phyloP scores from a whole-genome alignment of 1,140 invertebrate species.

The Pectinophora gossypiella region DNA sequence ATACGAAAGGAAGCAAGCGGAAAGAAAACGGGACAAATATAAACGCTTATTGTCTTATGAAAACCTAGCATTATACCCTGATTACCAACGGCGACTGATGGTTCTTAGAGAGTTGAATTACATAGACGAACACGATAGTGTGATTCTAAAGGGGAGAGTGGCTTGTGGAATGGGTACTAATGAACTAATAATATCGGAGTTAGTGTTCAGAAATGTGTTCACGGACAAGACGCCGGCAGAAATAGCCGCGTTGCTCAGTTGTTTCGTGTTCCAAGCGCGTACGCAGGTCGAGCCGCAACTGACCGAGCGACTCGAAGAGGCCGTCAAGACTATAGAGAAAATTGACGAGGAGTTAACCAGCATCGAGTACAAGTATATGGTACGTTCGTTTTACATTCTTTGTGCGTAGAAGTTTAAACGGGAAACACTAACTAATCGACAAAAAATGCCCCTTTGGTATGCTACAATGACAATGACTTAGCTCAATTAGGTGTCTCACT shows the following conservation, averaged over 20 bases:
- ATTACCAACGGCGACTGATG: conserved; percentile 89
- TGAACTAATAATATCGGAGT: conserved; percentile 96
- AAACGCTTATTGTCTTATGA: conserved; percentile 88
- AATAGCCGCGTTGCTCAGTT: conserved; percentile 94
- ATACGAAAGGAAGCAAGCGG: conserved; percentile 83
- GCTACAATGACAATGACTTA: too few relatives aligned
- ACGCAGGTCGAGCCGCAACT: conserved; percentile 76
- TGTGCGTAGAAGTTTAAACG: too few relatives aligned
- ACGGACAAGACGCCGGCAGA: conserved; percentile 90
- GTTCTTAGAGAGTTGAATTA: conserved; percentile 89
- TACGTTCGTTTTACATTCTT: too few relatives aligned
- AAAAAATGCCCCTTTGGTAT: too few relatives aligned
- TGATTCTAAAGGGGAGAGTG: conserved; percentile 79
- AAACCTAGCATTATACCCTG: conserved; percentile 90
- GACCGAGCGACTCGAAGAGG: conserved; percentile 73
- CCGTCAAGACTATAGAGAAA: conserved; percentile 55
- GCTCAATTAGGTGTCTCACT: too few relatives aligned
- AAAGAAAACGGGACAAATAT: conserved; percentile 83
- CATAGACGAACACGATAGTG: conserved; percentile 77
- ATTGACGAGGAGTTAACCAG: conserved; percentile 58
- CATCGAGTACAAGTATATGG: conserved; percentile 65
- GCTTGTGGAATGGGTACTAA: conserved; percentile 97
- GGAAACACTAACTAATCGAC: too few relatives aligned
- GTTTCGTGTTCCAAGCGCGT: conserved; percentile 93
- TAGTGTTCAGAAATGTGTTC: conserved; percentile 95